Percentiles rank a stretch among this genome's conserved stretches.
Evolutionary conservation across 2,888 invertebrate species (phyloP).

Genomic region (Rhamphomyia laevipes): DNA sequence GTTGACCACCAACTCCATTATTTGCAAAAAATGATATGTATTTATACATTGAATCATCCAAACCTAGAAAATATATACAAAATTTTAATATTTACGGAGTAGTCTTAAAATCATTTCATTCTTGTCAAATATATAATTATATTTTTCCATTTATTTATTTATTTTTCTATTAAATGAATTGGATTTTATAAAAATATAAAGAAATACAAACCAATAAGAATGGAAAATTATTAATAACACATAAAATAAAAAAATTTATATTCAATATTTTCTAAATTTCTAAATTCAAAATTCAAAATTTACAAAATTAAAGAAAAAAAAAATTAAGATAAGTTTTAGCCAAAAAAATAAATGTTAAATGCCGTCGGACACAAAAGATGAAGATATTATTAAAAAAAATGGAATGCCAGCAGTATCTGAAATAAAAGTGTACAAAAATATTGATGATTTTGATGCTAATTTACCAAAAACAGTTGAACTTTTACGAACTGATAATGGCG

Average conservation of each 20-base stretch:
- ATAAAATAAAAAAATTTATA: no score
- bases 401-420: background rate
- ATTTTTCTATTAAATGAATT: no score
- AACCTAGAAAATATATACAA: constrained; percentile 21
- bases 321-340: constrained; percentile 3
- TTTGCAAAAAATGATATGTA: constrained; percentile 72
- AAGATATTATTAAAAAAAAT: background rate
- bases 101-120: background rate
- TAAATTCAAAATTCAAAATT: constrained; percentile 5
- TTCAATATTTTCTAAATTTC: no score
- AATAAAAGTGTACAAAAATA: constrained; percentile 7
- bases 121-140: background rate
- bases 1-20: constrained; percentile 67
- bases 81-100: background rate
- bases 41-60: constrained; percentile 50
- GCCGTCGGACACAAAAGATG: background rate
- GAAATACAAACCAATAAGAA: background rate
- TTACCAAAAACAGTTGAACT: constrained; percentile 54
- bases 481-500: constrained; percentile 57
- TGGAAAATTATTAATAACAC: no score
- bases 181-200: no score
- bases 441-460: constrained; percentile 18
- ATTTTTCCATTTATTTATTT: background rate
- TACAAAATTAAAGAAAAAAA: background rate
- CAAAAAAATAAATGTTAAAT: constrained; percentile 1